Evolutionary conservation across 1,140 invertebrate species (phyloP), one percentile per base, ranked within the genome.

Genomic region (Ptiloglossa arizonensis): DNA sequence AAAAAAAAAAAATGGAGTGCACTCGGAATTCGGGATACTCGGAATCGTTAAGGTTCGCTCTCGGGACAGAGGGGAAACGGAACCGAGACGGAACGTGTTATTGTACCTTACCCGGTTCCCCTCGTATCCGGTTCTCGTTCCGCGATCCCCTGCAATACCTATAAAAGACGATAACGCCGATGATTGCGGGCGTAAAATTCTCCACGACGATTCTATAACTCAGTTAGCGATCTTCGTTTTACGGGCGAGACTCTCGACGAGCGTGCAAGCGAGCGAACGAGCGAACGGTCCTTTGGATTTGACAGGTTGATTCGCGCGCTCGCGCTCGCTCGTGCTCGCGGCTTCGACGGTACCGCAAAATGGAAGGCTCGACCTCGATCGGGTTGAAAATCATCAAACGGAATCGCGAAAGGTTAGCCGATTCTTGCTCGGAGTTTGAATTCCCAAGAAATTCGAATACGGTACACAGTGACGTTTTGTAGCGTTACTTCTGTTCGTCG

Each of bases 11-110:
- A 57, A 11, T 24, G 8, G 24, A 77, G 32, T 67, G 48, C 79
- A 77, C 82, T 74, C 68, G 82, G 82, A 87, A 84, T 87, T 86
- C 80, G 87, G 86, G 86, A 85, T 85, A 83, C 85, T 54, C 68
- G 76, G 87, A 87, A 86, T 86, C 82, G 86, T 87, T 62, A 85
- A 86, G 56, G 62, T 44, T 46, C 46, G 59, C n/a, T 17, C 22
- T 35, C 13, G 2, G 15, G 19, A 63, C 19, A n/a, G 17, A 15
- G 6, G 32, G 50, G 35, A 48, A 13, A 32, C 50, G 22, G 66
- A 48, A 56, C 52, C 50, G 67, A 27, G 57, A 52, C 13, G 38
- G 38, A 72, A 60, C 59, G 69, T 71, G 60, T 69, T 83, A 82
- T 82, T 82, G 80, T 79, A 19, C 69, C 81, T 83, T 83, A 73